Evolutionary conservation across 2,797 vertebrate species (phyloP), one percentile per base, ranked within the genome.

Genomic region (Borostomias antarcticus): DNA sequence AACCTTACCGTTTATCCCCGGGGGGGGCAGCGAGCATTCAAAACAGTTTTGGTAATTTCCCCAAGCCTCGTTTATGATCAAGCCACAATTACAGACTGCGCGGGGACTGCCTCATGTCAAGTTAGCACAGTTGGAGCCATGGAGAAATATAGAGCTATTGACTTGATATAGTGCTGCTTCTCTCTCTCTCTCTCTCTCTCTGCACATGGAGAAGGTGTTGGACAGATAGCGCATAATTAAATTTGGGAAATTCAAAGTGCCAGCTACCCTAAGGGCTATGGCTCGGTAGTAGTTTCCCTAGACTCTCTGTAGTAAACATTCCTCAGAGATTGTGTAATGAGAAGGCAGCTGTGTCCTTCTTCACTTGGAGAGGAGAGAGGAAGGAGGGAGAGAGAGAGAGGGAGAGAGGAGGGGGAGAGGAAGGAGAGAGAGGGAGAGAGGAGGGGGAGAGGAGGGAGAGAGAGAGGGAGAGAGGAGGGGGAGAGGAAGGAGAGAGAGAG

Each of bases 261-360:
- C 37, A 11, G 35, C 47, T 57, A 43, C 4, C 23, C 67, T 61
- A 30, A 78, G 28, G 58, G 80, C 75, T 58, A 29, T n/a, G 72
- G 76, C 77, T 51, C 8, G 57, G 59, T 10, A 59, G 60, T 26
- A 21, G 35, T 61, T 70, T 70, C 66, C 13, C 0, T 13, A 66
- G 72, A 66, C 5, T 0, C 62, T 56, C 26, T 65, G 74, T 65
- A 64, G 77, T 82, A 80, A 83, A 85, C 80, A 86, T 89, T 86
- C 84, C 60, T 89, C 4, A 0, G 52, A 2, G 56, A 35, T 66
- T 68, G 72, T 37, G 83, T 87, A 79, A 88, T 80, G 76, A 75
- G 62, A 79, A 77, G 72, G 62, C 84, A 86, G 85, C 79, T 86
- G 87, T 37, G 63, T 72, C 45, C 1, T 29, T 73, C 73, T 57